Percentiles rank a stretch among this genome's conserved stretches.
Conservation (phyloP, 37 sponge, comb jelly and placozoan genomes). For the Axinella damicornis region DNA sequence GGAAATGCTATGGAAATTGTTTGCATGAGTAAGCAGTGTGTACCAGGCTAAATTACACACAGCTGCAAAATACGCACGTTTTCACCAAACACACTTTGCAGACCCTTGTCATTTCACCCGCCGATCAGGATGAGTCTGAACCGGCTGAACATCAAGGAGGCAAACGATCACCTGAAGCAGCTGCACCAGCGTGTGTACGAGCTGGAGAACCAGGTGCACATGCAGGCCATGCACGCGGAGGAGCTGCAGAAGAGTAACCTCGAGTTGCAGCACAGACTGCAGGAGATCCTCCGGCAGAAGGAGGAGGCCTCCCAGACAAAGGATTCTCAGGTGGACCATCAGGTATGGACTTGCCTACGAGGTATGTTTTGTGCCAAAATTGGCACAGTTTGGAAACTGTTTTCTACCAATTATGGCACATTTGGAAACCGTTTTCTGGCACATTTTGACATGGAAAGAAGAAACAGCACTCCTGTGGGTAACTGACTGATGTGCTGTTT, state of each 20-base stretch:
- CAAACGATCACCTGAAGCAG: constrained; percentile 80
- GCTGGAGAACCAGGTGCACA: constrained; percentile 79
- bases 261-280: constrained; percentile 33
- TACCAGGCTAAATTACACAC: no score
- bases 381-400: no score
- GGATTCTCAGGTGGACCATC: not conserved
- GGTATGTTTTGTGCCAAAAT: no score
- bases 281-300: constrained; percentile 5
- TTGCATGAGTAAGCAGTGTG: no score
- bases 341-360: not conserved
- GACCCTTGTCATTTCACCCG: not conserved
- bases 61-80: no score
- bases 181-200: constrained; percentile 71
- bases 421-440: no score
- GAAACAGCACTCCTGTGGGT: no score
- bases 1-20: no score
- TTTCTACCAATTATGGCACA: no score
- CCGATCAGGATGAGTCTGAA: constrained; percentile 36
- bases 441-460: no score
- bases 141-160: constrained; percentile 74
- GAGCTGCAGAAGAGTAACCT: constrained; percentile 65
- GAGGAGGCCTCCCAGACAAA: constrained; percentile 3
- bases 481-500: no score
- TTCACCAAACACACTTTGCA: no score
- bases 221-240: constrained; percentile 58